These are phyloP conservation scores for Okamejei kenojei DNA, from an alignment of 2,797 vertebrate species.

Conservation along the genomic window DNA sequence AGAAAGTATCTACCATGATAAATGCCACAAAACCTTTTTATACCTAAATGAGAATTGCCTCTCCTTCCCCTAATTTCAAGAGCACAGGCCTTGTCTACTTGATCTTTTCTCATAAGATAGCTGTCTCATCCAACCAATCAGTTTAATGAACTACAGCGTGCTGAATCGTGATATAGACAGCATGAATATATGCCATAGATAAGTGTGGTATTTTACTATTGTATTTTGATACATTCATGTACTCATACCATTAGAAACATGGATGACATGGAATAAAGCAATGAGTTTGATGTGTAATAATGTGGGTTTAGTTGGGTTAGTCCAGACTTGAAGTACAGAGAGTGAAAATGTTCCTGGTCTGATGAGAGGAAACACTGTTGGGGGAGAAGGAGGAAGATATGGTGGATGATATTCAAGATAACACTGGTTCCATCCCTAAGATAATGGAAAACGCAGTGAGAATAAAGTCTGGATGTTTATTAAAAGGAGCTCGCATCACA, in stretches of 20 bases:
- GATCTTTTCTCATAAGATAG: too few relatives aligned
- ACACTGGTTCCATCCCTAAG: not conserved
- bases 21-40: too few relatives aligned
- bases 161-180: too few relatives aligned
- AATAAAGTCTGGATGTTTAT: not conserved
- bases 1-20: too few relatives aligned
- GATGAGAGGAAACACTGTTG: not conserved
- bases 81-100: not conserved
- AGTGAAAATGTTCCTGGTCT: not conserved
- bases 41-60: too few relatives aligned
- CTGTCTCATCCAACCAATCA: too few relatives aligned
- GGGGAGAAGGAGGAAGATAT: too few relatives aligned
- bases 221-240: too few relatives aligned
- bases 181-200: not conserved
- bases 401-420: not conserved
- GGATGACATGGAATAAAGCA: not conserved
- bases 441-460: not conserved
- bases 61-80: not conserved
- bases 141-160: too few relatives aligned
- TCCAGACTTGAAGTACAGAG: not conserved
- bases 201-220: not conserved
- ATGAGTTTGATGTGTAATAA: not conserved
- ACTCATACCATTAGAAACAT: not conserved
- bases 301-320: not conserved
- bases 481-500: not conserved